Conservation (phyloP, 2,888 invertebrate species). For the Bursaphelenchus okinawaensis region DNA sequence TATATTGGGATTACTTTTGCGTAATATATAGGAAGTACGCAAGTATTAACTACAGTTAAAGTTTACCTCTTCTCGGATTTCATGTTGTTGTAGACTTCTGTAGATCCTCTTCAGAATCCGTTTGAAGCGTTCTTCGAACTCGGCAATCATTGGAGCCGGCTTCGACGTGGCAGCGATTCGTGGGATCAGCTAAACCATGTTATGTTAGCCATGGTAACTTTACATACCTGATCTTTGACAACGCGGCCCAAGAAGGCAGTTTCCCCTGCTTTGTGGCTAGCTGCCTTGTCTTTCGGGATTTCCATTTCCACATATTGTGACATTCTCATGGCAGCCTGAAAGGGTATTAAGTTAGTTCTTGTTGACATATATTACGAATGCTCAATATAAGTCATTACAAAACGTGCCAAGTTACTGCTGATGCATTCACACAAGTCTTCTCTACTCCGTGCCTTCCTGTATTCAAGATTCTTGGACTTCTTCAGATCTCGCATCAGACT, state of each 20-base stretch:
- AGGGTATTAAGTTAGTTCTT: background rate
- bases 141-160: slow-evolving; percentile 37
- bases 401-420: background rate
- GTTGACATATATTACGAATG: too few relatives aligned
- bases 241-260: slow-evolving; percentile 41
- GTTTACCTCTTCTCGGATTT: slow-evolving; percentile 51
- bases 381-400: too few relatives aligned
- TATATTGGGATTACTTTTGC: slow-evolving; percentile 11
- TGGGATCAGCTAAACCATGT: slow-evolving; percentile 38
- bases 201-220: background rate
- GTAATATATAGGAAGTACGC: background rate
- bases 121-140: slow-evolving; percentile 53
- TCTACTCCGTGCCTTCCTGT: slow-evolving; percentile 29
- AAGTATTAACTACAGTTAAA: background rate
- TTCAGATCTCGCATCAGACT: slow-evolving; percentile 53
- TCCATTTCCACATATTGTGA: background rate
- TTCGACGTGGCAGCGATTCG: slow-evolving; percentile 20
- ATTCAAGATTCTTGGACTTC: slow-evolving; percentile 46
- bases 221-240: slow-evolving; percentile 41
- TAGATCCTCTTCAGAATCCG: slow-evolving; percentile 54
- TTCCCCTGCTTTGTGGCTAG: slow-evolving; percentile 31
- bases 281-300: slow-evolving; percentile 3
- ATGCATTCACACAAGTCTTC: slow-evolving; percentile 38
- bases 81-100: slow-evolving; percentile 53
- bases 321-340: background rate